A percentile compares a stretch with the other conserved stretches of the same genome.
phyloP scores from a whole-genome alignment of 2,797 vertebrate genomes.

The Sylvia borin region DNA sequence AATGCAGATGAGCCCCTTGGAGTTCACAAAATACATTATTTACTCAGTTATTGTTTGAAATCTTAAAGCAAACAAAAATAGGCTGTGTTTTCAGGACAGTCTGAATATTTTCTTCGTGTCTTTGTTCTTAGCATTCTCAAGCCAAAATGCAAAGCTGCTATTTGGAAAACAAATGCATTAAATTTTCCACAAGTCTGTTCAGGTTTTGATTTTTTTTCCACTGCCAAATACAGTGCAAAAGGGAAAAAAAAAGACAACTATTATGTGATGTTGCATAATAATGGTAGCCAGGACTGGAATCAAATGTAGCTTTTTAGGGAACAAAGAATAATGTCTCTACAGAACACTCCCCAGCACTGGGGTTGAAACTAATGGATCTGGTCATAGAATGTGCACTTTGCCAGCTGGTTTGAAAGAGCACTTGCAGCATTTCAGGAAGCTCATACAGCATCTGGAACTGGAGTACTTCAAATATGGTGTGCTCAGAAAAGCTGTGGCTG shows the following conservation, averaged over 20 bases:
- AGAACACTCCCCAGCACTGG: background rate
- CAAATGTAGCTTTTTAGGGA: background rate
- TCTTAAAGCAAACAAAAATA: background rate
- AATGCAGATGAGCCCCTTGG: background rate
- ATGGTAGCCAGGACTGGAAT: background rate
- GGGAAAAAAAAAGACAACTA: background rate
- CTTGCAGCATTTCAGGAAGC: background rate
- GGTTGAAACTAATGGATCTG: background rate
- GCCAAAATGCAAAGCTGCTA: background rate
- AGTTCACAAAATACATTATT: background rate
- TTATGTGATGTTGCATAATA: background rate
- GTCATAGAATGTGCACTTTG: background rate
- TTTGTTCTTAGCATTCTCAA: background rate
- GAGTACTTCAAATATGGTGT: background rate
- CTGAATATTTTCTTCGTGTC: background rate
- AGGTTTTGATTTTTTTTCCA: background rate
- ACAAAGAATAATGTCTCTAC: background rate
- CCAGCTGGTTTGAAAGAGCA: background rate
- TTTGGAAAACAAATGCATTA: background rate
- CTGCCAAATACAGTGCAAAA: background rate
- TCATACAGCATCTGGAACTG: background rate
- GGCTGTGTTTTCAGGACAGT: background rate
- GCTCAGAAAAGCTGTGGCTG: background rate
- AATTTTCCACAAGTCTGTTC: background rate
- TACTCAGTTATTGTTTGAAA: background rate